A percentile compares a stretch with the other conserved stretches of the same genome.
Evolutionary conservation across 2,113 vertebrate species (phyloP).

Genomic region (Aleadryas rufinucha): DNA sequence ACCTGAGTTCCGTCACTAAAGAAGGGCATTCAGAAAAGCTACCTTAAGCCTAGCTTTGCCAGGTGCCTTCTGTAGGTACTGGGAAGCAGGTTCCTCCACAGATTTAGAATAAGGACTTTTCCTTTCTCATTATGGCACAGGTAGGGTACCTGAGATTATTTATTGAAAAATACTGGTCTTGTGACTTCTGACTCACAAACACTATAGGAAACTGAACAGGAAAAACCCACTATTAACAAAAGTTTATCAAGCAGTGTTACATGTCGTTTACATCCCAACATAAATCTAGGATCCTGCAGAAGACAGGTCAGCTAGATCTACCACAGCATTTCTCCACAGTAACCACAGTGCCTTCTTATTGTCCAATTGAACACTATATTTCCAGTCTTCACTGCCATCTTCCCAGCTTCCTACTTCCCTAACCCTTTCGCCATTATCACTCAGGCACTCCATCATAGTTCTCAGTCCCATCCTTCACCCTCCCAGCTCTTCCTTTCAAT

Average conservation of each 20-base stretch:
- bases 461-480: neutral
- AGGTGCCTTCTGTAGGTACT: neutral
- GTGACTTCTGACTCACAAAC: neutral
- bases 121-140: neutral
- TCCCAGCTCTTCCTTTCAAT: neutral
- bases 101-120: neutral
- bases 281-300: neutral
- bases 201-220: neutral
- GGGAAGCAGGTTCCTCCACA: neutral
- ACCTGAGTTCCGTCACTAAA: neutral
- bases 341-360: neutral
- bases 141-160: neutral
- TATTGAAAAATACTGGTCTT: neutral
- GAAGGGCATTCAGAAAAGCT: neutral
- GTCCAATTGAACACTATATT: neutral
- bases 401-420: neutral
- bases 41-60: neutral
- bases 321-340: neutral
- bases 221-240: neutral
- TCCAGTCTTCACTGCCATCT: neutral
- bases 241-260: neutral
- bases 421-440: neutral
- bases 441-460: neutral
- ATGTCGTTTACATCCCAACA: neutral
- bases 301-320: neutral